Base-by-base conservation (phyloP, 2,888 invertebrate genomes). In the Acleris literana region DNA sequence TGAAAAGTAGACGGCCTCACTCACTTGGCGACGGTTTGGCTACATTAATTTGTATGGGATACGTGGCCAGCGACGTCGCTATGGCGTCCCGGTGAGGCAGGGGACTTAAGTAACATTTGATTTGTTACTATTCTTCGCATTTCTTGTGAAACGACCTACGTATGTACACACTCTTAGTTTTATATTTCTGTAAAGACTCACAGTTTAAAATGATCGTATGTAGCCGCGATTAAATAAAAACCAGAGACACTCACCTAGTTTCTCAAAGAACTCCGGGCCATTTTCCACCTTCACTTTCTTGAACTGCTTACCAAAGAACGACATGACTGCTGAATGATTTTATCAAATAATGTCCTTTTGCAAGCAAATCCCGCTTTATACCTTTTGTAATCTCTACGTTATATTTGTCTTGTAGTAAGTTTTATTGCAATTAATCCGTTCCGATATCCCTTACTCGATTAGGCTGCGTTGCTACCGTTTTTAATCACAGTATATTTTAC, bases 261-360 rank as follows among this genome's bases (percentile, higher is more conserved):
- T 63, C n/a, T 69, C 72, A 58, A 68, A 43, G 33, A 72, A 39
- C 54, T 69, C 69, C 5, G 61, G 22, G 6, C 68, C 43, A 53
- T 72, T 72, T 20, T 69, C 66, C 39, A 59, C 46, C 33, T 69
- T 67, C 48, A 69, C 67, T 67, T 72, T 72, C 70, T 67, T 64
- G 69, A 55, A 72, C 61, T 72, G 68, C 39, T 72, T 72, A 20
- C 72, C 72, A 53, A 66, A 54, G 68, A 72, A 72, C 43, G 72
- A 69, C 72, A 72, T 72, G 53, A 46, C 55, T 39, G 17, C 33
- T 13, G 46, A 43, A 16, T 52, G 51, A 44, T 44, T 55, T 18
- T 18, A 29, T 44, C 39, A 52, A 46, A 25, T n/a, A 65, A 60
- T 29, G 1, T 1, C 18, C 17, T 2, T 44, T 46, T 7, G 29